Conservation (phyloP, 2,888 invertebrate species). For the Apomyelois bistriatella region DNA sequence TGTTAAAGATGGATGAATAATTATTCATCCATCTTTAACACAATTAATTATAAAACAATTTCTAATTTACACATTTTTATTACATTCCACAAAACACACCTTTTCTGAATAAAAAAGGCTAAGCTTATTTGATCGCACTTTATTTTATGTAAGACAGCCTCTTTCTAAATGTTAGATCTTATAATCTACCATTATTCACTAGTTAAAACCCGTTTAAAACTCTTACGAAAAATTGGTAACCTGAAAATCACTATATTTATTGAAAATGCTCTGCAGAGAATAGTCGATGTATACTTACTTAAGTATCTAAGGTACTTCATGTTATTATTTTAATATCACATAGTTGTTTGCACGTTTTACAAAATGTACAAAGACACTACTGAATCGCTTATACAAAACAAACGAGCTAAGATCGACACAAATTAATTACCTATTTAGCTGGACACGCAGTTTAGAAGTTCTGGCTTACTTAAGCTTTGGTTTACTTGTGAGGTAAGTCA, state of each 20-base stretch:
- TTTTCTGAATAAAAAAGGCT: not conserved
- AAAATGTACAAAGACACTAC: too few relatives aligned
- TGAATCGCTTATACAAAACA: too few relatives aligned
- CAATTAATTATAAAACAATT: not conserved
- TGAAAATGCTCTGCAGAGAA: too few relatives aligned
- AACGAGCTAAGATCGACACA: too few relatives aligned
- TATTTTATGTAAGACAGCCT: not conserved
- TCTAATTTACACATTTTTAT: not conserved
- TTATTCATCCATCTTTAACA: too few relatives aligned
- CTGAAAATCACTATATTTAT: too few relatives aligned
- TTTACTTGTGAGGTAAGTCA: conserved; percentile 62
- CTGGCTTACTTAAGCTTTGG: not conserved
- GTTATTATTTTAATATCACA: too few relatives aligned
- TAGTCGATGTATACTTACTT: too few relatives aligned
- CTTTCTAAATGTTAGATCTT: not conserved
- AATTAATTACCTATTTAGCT: not conserved
- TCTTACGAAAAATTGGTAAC: not conserved
- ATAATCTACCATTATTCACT: not conserved
- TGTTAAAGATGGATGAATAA: not conserved
- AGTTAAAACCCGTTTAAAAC: not conserved
- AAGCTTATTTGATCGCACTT: not conserved
- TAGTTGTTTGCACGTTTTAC: too few relatives aligned
- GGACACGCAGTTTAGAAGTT: not conserved
- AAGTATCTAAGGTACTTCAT: too few relatives aligned
- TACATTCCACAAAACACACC: not conserved